Conservation (phyloP, 2,113 vertebrate genomes). For the Pelvicachromis taeniatus region DNA sequence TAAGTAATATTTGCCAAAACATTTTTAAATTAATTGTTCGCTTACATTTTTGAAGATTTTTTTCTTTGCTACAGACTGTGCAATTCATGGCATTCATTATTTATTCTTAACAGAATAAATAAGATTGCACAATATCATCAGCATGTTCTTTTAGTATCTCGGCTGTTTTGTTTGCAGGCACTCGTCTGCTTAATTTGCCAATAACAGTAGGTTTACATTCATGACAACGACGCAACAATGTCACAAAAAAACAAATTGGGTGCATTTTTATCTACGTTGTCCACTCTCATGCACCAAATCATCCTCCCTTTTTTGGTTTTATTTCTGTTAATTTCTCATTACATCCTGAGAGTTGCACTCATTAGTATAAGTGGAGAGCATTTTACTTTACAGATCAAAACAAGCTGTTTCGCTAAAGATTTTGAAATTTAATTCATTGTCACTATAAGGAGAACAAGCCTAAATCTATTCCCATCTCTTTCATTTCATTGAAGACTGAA, state of each 20-base stretch:
- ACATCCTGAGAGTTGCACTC: not conserved
- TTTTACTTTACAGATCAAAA: not conserved
- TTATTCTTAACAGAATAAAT: not conserved
- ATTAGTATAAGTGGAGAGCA: not conserved
- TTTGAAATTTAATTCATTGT: not conserved
- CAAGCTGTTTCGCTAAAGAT: not conserved
- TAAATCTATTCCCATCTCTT: not conserved
- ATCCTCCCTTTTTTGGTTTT: not conserved
- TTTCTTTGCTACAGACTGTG: not conserved
- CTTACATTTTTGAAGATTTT: not conserved
- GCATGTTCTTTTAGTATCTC: not conserved
- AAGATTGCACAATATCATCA: not conserved
- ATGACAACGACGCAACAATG: not conserved
- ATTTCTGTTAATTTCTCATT: not conserved
- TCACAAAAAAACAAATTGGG: not conserved
- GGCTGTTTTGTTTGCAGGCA: not conserved
- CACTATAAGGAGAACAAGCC: not conserved
- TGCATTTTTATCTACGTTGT: not conserved
- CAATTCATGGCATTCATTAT: not conserved
- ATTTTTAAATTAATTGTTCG: not conserved
- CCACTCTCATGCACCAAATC: not conserved
- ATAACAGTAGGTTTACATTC: not conserved
- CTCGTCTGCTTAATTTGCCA: not conserved
- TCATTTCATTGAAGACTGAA: not conserved
- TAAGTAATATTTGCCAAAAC: not conserved